Evolutionary conservation across 2,888 invertebrate species (phyloP).

Genomic region (Agrochola lychnidis): DNA sequence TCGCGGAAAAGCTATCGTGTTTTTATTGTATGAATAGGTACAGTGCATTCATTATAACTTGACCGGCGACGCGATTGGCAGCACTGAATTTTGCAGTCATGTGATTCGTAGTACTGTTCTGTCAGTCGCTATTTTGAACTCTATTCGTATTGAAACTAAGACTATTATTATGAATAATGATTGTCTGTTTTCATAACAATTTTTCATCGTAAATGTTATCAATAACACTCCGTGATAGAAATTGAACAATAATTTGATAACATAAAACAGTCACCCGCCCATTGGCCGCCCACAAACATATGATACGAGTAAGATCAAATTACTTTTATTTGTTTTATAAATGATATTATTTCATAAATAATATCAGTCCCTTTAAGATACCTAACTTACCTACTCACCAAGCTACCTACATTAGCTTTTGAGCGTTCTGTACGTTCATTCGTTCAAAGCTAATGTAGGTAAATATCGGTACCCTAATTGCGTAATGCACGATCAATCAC

Average conservation of each 20-base stretch:
- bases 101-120: no score
- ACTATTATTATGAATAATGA: not conserved
- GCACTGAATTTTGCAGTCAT: no score
- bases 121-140: no score
- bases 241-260: constrained; percentile 32
- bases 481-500: no score
- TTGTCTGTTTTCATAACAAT: constrained; percentile 29
- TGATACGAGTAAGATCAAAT: constrained; percentile 31
- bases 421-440: not conserved
- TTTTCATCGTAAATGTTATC: constrained; percentile 41
- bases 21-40: not conserved
- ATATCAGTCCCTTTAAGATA: not conserved
- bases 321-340: constrained; percentile 24
- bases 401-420: not conserved
- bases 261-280: constrained; percentile 23
- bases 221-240: constrained; percentile 23
- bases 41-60: no score
- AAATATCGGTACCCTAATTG: no score
- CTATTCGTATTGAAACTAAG: no score
- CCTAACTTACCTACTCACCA: not conserved
- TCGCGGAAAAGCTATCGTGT: not conserved
- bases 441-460: not conserved
- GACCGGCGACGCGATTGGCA: no score
- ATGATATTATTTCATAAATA: constrained; percentile 10
- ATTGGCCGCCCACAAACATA: constrained; percentile 24